phyloP scores from a whole-genome alignment of 2,888 invertebrate species.

The Tenthredo amoena region DNA sequence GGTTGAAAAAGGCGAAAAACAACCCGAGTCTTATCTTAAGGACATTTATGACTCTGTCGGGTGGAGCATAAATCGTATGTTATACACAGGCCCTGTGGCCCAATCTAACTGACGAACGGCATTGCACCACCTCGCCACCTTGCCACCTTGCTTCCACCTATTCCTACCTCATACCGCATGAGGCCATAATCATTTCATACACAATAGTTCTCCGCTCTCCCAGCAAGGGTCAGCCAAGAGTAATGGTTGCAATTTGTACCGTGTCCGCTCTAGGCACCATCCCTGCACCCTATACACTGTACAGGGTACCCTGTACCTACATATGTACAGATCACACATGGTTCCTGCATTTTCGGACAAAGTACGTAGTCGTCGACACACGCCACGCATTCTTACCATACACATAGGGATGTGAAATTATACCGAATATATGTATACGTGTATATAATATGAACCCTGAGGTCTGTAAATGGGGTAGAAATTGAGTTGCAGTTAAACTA shows the following conservation, averaged over 20 bases:
- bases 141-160: constrained; percentile 69
- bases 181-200: constrained; percentile 75
- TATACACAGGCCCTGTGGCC: constrained; percentile 52
- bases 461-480: not conserved
- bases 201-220: constrained; percentile 70
- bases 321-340: not conserved
- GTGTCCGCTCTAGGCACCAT: constrained; percentile 65
- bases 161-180: constrained; percentile 72
- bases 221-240: constrained; percentile 69
- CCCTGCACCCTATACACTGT: constrained; percentile 68
- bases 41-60: constrained; percentile 50
- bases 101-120: constrained; percentile 75
- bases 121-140: constrained; percentile 65
- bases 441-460: too few species aligned
- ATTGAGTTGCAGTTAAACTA: not conserved
- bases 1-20: constrained; percentile 6
- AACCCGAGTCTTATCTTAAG: constrained; percentile 40
- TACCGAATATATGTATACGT: not conserved
- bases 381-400: constrained; percentile 41
- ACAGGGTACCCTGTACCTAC: constrained; percentile 63
- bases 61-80: constrained; percentile 36
- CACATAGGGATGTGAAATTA: not conserved
- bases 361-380: constrained; percentile 48
- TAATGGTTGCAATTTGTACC: constrained; percentile 76
- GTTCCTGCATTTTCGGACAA: constrained; percentile 52